phyloP scores from a whole-genome alignment of 2,113 vertebrate genomes.

The Nematolebias whitei region DNA sequence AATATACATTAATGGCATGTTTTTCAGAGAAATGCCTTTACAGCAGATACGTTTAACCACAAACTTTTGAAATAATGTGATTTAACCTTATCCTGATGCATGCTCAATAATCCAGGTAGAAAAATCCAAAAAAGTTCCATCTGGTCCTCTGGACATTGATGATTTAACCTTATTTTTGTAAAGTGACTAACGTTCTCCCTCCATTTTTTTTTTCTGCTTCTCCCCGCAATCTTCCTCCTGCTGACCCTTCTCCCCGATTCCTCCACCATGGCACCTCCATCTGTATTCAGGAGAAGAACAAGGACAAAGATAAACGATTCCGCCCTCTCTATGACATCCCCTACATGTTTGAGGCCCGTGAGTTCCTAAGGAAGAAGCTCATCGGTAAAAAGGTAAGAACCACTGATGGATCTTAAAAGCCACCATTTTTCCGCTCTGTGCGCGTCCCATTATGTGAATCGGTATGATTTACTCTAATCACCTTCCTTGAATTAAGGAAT shows the following conservation, averaged over 20 bases:
- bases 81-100: too few species aligned
- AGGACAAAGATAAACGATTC: constrained; percentile 98
- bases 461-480: constrained; percentile 20
- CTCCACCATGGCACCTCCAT: background rate
- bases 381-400: constrained; percentile 93
- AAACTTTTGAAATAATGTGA: constrained; percentile 16
- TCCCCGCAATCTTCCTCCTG: background rate
- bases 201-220: background rate
- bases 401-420: background rate
- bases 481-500: constrained; percentile 28
- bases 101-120: too few species aligned
- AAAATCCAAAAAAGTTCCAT: too few species aligned
- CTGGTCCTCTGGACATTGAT: too few species aligned
- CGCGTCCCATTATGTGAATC: background rate
- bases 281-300: constrained; percentile 79
- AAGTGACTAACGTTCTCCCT: constrained; percentile 36
- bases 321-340: constrained; percentile 97
- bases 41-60: background rate
- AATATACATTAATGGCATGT: background rate
- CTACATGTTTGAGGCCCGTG: constrained; percentile 98
- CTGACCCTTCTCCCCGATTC: background rate
- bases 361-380: constrained; percentile 98
- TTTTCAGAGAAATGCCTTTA: background rate
- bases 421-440: background rate
- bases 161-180: too few species aligned